Evolutionary conservation across 2,888 invertebrate genomes (phyloP).

Genomic region (Autographa pulchrina): DNA sequence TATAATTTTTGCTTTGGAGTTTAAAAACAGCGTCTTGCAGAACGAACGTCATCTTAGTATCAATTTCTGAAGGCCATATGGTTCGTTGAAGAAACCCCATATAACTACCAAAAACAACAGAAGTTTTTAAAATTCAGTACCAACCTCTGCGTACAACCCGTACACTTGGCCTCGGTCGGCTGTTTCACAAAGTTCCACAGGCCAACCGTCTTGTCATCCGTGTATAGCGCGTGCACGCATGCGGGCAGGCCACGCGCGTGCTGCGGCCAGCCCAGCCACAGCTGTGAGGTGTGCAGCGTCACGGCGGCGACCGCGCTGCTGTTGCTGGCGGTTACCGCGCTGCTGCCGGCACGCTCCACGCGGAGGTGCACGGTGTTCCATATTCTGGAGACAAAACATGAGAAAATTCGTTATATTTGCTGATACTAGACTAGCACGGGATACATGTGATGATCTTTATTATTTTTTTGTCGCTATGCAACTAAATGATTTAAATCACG

Average conservation of each 20-base stretch:
- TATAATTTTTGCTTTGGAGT: too few species aligned
- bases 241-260: slow-evolving; percentile 90
- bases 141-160: slow-evolving; percentile 94
- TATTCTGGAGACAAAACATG: slow-evolving; percentile 79
- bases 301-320: slow-evolving; percentile 64
- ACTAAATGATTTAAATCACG: too few species aligned
- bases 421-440: too few species aligned
- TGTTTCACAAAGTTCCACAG: slow-evolving; percentile 96
- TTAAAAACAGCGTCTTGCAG: too few species aligned
- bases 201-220: slow-evolving; percentile 94
- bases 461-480: too few species aligned
- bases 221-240: slow-evolving; percentile 94
- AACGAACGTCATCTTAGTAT: too few species aligned
- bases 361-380: slow-evolving; percentile 92
- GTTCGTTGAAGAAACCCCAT: too few species aligned
- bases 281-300: slow-evolving; percentile 71
- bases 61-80: too few species aligned
- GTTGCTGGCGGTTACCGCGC: slow-evolving; percentile 68
- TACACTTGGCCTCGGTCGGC: slow-evolving; percentile 91
- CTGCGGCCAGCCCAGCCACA: slow-evolving; percentile 77
- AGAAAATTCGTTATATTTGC: too few species aligned
- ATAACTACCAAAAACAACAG: too few species aligned
- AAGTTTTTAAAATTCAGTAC: neutral
- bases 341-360: slow-evolving; percentile 86
- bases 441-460: too few species aligned